Evolutionary conservation across 2,113 vertebrate genomes (phyloP), one percentile per base, ranked within the genome.

Genomic region (Speoplatyrhinus poulsoni): DNA sequence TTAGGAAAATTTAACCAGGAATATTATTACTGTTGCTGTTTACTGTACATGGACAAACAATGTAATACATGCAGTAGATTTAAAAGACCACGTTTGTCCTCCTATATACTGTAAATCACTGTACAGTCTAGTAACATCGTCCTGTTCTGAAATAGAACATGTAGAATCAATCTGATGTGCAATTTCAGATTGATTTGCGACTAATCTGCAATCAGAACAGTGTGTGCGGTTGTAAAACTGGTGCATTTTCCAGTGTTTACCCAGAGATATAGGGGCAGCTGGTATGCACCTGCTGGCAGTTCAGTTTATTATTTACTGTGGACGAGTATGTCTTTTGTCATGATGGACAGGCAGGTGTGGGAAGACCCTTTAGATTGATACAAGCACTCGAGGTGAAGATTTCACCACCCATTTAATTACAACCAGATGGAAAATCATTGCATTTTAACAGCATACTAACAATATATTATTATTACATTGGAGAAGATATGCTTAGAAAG

Each of bases 231-330:
- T 85, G 78, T 87, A 81, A 75, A 83, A 89, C 90, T 77, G 83
- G 59, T 69, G 65, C 60, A 84, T 85, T 84, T 90, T 91, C 46
- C 70, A 33, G 77, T 93, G 93, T 93, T 93, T 93, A 86, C 85
- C 66, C 78, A 91, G 88, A 88, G 88, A 88, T 79, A 76, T 79
- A 76, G 73, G 82, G 85, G 87, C 93, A 93, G 92, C 93, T 93
- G 93, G 88, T 78, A 84, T 84, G 89, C 93, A 93, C 92, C 93
- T 93, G 93, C 89, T 90, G 53, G 50, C 70, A 32, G 82, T 82
- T 77, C 60, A 67, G 82, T 32, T 71, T 77, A 46, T 16, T 65
- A 74, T 77, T 73, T 85, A 81, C 78, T 2, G 66, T 36, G 66
- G 19, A 68, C 70, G 16, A 65, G 79, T 75, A 53, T 79, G 62